Percentiles rank a stretch among this genome's conserved stretches.
phyloP scores from a whole-genome alignment of 2,797 vertebrate genomes.

The Aotus griseimembra region DNA sequence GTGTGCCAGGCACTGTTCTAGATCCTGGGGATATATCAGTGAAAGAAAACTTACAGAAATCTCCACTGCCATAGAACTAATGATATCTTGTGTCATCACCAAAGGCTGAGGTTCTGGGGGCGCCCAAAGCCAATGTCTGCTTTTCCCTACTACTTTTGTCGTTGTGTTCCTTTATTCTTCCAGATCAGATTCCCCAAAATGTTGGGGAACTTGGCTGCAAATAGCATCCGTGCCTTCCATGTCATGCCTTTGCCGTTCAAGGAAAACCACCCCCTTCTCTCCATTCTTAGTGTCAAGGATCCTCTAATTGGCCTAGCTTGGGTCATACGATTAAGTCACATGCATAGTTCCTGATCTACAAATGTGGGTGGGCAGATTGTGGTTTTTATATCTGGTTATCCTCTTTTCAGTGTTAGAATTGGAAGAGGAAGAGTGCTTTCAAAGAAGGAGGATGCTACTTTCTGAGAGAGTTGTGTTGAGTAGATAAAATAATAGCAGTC shows the following conservation, averaged over 20 bases:
- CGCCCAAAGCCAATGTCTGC: background rate
- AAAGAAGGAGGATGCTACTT: background rate
- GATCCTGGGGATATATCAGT: background rate
- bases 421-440: background rate
- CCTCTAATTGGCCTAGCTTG: background rate
- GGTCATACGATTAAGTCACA: background rate
- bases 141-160: background rate
- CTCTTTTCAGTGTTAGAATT: background rate
- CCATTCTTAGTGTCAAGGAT: background rate
- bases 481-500: background rate
- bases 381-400: background rate
- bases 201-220: background rate
- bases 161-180: background rate
- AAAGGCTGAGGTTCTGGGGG: background rate
- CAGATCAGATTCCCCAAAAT: background rate
- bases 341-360: background rate
- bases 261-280: background rate
- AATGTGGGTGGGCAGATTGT: background rate
- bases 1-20: background rate
- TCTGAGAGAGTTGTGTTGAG: background rate
- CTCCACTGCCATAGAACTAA: background rate
- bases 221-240: background rate
- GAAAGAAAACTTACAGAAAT: background rate
- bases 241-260: background rate
- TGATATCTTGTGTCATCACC: background rate